Evolutionary conservation across 2,888 invertebrate genomes (phyloP).

Genomic region (Neoaliturus tenellus): DNA sequence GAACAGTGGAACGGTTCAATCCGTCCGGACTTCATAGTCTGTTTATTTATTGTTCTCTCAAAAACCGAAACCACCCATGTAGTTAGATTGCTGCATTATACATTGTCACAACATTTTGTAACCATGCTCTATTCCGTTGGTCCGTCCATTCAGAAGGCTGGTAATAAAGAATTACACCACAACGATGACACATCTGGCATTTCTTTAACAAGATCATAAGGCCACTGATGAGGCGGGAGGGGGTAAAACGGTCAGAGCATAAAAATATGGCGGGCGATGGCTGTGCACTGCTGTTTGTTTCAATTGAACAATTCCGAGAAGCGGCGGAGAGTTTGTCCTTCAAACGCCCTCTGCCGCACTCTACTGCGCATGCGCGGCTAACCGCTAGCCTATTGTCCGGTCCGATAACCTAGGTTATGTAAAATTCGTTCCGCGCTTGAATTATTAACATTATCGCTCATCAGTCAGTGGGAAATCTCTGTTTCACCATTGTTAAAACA

Average conservation of each 20-base stretch:
- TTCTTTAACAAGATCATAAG: too few species aligned
- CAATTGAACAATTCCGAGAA: slow-evolving; percentile 40
- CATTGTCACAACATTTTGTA: too few species aligned
- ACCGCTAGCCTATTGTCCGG: slow-evolving; percentile 32
- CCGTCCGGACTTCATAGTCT: too few species aligned
- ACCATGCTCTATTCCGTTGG: too few species aligned
- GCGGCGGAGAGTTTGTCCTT: slow-evolving; percentile 14
- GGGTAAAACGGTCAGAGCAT: slow-evolving; percentile 24
- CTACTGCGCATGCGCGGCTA: background rate
- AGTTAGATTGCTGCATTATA: too few species aligned
- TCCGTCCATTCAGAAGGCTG: too few species aligned
- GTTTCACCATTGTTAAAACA: background rate
- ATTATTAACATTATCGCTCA: background rate
- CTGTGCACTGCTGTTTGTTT: slow-evolving; percentile 21
- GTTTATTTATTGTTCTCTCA: too few species aligned
- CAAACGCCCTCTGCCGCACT: background rate
- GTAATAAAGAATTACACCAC: background rate
- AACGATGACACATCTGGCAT: background rate
- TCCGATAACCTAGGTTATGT: background rate
- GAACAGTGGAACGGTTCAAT: too few species aligned
- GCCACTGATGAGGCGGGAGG: background rate
- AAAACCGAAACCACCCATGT: too few species aligned
- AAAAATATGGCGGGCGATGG: slow-evolving; percentile 43
- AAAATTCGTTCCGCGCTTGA: background rate
- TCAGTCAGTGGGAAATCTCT: background rate